Evolutionary conservation across 2,888 invertebrate species (phyloP).

Genomic region (Plagodis dolabraria): DNA sequence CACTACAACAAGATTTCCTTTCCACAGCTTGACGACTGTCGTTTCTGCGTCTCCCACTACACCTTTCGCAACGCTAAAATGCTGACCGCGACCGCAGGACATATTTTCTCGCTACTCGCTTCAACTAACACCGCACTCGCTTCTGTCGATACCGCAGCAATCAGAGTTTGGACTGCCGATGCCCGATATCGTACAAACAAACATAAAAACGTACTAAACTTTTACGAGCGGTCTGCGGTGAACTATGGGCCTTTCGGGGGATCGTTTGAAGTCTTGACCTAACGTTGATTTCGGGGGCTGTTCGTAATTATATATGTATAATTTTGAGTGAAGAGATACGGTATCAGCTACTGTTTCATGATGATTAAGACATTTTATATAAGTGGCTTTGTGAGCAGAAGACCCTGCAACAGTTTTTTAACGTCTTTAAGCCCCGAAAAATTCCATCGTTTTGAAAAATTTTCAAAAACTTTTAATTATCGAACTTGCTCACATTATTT

Average conservation of each 20-base stretch:
- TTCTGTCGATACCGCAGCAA: constrained; percentile 59
- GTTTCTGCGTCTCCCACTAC: no score
- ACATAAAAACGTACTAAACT: constrained; percentile 80
- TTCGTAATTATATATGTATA: constrained; percentile 1
- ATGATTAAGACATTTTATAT: not conserved
- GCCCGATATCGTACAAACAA: constrained; percentile 57
- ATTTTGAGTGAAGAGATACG: constrained; percentile 7
- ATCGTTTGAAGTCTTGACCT: constrained; percentile 19
- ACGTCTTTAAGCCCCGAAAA: no score
- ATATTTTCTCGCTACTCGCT: constrained; percentile 1
- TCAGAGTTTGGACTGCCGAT: constrained; percentile 54
- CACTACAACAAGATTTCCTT: no score
- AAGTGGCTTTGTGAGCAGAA: no score
- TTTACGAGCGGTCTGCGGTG: constrained; percentile 74
- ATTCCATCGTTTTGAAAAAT: no score
- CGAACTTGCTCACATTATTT: no score
- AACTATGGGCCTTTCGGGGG: constrained; percentile 58
- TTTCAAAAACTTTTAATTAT: no score
- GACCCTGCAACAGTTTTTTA: no score
- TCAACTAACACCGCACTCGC: constrained; percentile 36
- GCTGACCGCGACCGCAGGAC: no score
- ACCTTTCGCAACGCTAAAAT: no score
- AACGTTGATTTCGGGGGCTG: not conserved
- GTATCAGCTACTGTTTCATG: constrained; percentile 7
- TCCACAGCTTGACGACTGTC: no score